Base-by-base conservation (phyloP, 2,888 invertebrate genomes). In the Oxycera nigricornis region DNA sequence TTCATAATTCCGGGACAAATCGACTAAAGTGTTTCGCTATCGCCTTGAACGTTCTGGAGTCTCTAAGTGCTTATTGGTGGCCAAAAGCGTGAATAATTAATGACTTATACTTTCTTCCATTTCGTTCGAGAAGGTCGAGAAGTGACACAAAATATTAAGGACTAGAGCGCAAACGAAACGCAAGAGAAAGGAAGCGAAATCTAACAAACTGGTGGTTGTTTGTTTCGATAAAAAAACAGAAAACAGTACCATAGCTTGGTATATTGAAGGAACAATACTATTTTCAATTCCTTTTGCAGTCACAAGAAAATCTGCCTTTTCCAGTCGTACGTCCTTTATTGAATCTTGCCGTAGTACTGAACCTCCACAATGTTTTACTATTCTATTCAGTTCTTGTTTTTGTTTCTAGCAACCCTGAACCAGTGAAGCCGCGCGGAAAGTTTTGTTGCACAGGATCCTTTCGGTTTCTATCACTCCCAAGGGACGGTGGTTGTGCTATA, bases 11-110 rank as follows among this genome's bases (percentile, higher is more conserved):
- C n/a, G n/a, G n/a, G n/a, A n/a, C n/a, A n/a, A n/a, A n/a, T n/a
- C n/a, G n/a, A n/a, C n/a, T n/a, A n/a, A n/a, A n/a, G n/a, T n/a
- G n/a, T n/a, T n/a, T n/a, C n/a, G n/a, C n/a, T n/a, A n/a, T n/a
- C n/a, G n/a, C n/a, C n/a, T n/a, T n/a, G n/a, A n/a, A n/a, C n/a
- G n/a, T n/a, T n/a, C n/a, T n/a, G n/a, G n/a, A n/a, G 26, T 59
- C 41, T 59, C 26, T 14, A 62, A 68, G 62, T 74, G 65, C 73
- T 76, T 75, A 75, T 76, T 75, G 73, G 35, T 61, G 75, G 57
- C 65, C 76, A 75, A 73, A 75, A 72, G 75, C 76, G 76, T 76
- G 76, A 76, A 76, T 76, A 76, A 76, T 76, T 76, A 76, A 76
- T 76, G 75, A 72, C 73, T 65, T 73, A 57, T 73, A 76, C 72